Conservation (phyloP, 1,140 invertebrate species). For the Arion vulgaris region DNA sequence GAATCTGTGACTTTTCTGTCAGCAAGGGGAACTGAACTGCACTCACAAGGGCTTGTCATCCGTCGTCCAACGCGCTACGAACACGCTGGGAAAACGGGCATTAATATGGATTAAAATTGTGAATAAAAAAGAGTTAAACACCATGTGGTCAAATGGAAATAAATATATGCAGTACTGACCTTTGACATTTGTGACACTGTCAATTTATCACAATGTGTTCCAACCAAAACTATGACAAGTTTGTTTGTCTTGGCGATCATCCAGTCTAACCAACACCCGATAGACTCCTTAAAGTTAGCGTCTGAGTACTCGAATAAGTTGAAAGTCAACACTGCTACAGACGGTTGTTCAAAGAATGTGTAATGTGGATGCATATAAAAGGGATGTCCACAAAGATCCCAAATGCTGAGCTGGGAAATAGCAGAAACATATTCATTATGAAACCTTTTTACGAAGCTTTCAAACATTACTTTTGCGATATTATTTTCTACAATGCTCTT, state of each 20-base stretch:
- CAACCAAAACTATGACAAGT: constrained; percentile 62
- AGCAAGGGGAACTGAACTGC: too few relatives aligned
- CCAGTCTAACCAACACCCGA: constrained; percentile 69
- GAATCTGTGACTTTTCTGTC: too few relatives aligned
- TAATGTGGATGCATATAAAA: constrained; percentile 67
- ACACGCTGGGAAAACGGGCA: too few relatives aligned
- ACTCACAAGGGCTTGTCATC: too few relatives aligned
- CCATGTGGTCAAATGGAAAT: too few relatives aligned
- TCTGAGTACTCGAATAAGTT: constrained; percentile 63
- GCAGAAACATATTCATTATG: too few relatives aligned
- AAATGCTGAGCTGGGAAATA: constrained; percentile 57
- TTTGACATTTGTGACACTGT: constrained; percentile 39
- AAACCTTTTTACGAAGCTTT: too few relatives aligned
- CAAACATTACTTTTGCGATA: too few relatives aligned
- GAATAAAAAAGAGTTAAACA: too few relatives aligned
- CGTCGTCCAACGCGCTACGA: too few relatives aligned
- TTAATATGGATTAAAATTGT: too few relatives aligned
- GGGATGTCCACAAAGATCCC: constrained; percentile 67
- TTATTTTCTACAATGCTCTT: too few relatives aligned
- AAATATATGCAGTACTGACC: not conserved
- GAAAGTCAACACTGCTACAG: constrained; percentile 65
- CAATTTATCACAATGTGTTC: constrained; percentile 64
- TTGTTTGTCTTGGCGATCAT: constrained; percentile 68
- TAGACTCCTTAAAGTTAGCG: constrained; percentile 57
- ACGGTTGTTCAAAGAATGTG: constrained; percentile 65